A percentile compares a stretch with the other conserved stretches of the same genome.
phyloP scores from a whole-genome alignment of 2,888 invertebrate species.

The Dorcus parallelipipedus region DNA sequence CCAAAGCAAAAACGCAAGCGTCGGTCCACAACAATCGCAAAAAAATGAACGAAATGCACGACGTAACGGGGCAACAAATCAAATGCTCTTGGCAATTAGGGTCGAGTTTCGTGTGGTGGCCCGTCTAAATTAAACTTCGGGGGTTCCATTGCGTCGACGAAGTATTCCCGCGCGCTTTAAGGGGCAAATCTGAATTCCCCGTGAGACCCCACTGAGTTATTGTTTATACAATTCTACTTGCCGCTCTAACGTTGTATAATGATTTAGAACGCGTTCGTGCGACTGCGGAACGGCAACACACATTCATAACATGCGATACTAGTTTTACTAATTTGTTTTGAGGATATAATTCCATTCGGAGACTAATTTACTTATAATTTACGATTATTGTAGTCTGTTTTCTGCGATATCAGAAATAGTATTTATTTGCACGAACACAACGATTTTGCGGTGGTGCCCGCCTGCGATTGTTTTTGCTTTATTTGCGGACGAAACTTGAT shows the following conservation, averaged over 20 bases:
- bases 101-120: too few species aligned
- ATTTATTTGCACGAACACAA: background rate
- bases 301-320: constrained; percentile 1
- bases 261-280: constrained; percentile 2
- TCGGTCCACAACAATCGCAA: constrained; percentile 2
- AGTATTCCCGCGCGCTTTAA: too few species aligned
- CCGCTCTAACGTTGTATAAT: background rate
- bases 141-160: too few species aligned
- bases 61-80: constrained; percentile 12
- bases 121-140: too few species aligned
- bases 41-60: constrained; percentile 8
- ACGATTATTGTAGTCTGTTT: constrained; percentile 1
- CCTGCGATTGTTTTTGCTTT: background rate
- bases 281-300: background rate
- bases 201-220: background rate
- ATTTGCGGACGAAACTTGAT: background rate
- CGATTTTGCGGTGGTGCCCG: background rate
- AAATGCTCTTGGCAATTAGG: constrained; percentile 11
- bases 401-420: background rate
- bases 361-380: constrained; percentile 3
- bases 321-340: constrained; percentile 3
- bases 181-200: background rate
- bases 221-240: background rate
- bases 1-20: background rate
- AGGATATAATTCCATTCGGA: constrained; percentile 2